Evolutionary conservation across 1,140 invertebrate species (phyloP).

Genomic region (Orius insidiosus): DNA sequence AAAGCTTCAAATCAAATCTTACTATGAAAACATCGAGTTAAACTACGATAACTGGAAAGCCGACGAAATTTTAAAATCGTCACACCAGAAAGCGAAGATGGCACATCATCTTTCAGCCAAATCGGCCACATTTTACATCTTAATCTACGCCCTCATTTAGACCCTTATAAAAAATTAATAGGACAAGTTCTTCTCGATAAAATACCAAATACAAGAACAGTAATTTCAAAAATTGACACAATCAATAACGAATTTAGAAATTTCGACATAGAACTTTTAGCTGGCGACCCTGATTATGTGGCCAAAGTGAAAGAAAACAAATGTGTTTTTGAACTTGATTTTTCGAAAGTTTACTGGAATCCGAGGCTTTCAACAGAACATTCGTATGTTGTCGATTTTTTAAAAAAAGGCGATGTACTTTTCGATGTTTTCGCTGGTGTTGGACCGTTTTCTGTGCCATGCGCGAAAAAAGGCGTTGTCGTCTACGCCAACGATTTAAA

Average conservation of each 20-base stretch:
- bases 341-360: constrained; percentile 98
- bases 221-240: constrained; percentile 77
- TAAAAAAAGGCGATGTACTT: constrained; percentile 54
- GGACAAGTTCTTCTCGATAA: constrained; percentile 67
- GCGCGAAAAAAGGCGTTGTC: constrained; percentile 49
- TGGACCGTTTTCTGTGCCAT: constrained; percentile 86
- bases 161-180: constrained; percentile 71
- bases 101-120: constrained; percentile 62
- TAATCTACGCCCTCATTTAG: constrained; percentile 67
- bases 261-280: constrained; percentile 82
- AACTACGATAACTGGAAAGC: constrained; percentile 72
- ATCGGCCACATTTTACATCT: constrained; percentile 90
- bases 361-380: constrained; percentile 81
- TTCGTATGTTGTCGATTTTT: constrained; percentile 48
- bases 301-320: constrained; percentile 71
- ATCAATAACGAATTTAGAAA: constrained; percentile 85
- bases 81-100: constrained; percentile 53
- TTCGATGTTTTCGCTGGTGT: constrained; percentile 95
- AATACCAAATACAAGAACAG: constrained; percentile 49
- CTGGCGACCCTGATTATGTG: constrained; percentile 55
- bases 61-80: constrained; percentile 64
- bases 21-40: constrained; percentile 38
- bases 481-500: constrained; percentile 94
- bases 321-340: constrained; percentile 76
- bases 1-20: constrained; percentile 31